A percentile compares a stretch with the other conserved stretches of the same genome.
Evolutionary conservation across 1,140 invertebrate species (phyloP).

Genomic region (Tribolium castaneum): DNA sequence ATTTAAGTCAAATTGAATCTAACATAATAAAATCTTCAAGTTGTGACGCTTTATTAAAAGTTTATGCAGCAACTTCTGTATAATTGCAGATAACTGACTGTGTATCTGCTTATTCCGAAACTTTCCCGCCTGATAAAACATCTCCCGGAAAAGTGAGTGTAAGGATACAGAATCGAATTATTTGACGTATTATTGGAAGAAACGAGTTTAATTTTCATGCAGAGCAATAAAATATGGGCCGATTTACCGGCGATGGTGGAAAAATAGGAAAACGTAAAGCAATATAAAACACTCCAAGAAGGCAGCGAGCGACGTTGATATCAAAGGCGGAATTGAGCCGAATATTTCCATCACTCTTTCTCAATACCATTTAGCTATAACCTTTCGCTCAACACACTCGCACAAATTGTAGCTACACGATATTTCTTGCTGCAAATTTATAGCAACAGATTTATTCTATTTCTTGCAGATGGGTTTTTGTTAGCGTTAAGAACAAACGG

Average conservation of each 20-base stretch:
- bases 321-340: conserved; percentile 1
- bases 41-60: background rate
- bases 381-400: conserved; percentile 26
- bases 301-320: background rate
- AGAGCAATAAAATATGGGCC: conserved; percentile 12
- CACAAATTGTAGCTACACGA: conserved; percentile 28
- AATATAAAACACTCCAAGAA: conserved; percentile 38
- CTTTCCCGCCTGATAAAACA: background rate
- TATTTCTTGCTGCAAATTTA: conserved; percentile 38
- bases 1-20: background rate
- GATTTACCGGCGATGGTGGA: conserved; percentile 12
- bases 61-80: background rate
- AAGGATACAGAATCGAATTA: background rate
- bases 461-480: conserved; percentile 4
- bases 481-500: background rate
- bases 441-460: conserved; percentile 30
- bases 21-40: background rate
- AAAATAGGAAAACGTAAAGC: conserved; percentile 27
- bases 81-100: background rate
- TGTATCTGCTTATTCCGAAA: no score
- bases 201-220: conserved; percentile 8
- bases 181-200: conserved; percentile 1
- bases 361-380: conserved; percentile 29
- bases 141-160: background rate
- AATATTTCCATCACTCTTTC: conserved; percentile 29